Conservation (phyloP, 2,888 invertebrate genomes). For the Sialis lutaria region DNA sequence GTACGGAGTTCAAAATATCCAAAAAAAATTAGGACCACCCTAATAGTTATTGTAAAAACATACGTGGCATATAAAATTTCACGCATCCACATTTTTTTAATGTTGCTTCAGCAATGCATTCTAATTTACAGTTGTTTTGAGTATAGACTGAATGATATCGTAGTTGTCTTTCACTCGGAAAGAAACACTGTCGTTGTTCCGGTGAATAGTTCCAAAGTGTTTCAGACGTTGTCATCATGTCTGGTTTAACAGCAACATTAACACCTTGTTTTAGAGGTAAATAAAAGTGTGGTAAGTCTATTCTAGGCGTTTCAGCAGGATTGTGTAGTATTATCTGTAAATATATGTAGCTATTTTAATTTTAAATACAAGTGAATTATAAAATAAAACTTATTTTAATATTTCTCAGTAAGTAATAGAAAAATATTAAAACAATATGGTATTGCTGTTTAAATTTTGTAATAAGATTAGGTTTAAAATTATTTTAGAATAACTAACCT, state of each 20-base stretch:
- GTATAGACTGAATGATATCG: slow-evolving; percentile 51
- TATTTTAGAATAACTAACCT: slow-evolving; percentile 6
- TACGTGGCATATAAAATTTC: slow-evolving; percentile 51
- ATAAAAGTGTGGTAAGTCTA: slow-evolving; percentile 51
- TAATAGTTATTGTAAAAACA: slow-evolving; percentile 11
- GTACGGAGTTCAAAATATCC: no score
- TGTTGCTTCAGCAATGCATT: slow-evolving; percentile 53
- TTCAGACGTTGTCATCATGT: slow-evolving; percentile 57
- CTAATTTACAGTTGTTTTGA: slow-evolving; percentile 55
- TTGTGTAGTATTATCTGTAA: slow-evolving; percentile 44
- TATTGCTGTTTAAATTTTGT: not conserved
- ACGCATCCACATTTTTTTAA: slow-evolving; percentile 44
- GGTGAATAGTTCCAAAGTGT: slow-evolving; percentile 45
- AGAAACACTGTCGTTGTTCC: slow-evolving; percentile 47
- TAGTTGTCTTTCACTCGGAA: slow-evolving; percentile 43
- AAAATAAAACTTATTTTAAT: not conserved
- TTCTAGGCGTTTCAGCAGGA: slow-evolving; percentile 47
- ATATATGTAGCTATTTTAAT: not conserved
- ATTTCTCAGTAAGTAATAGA: not conserved
- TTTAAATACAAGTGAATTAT: not conserved
- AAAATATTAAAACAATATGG: no score
- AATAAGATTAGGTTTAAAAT: no score
- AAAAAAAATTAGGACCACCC: no score
- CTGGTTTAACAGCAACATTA: slow-evolving; percentile 51
- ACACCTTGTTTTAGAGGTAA: slow-evolving; percentile 53